phyloP scores from a whole-genome alignment of 1,140 invertebrate species.

The Diuraphis noxia region DNA sequence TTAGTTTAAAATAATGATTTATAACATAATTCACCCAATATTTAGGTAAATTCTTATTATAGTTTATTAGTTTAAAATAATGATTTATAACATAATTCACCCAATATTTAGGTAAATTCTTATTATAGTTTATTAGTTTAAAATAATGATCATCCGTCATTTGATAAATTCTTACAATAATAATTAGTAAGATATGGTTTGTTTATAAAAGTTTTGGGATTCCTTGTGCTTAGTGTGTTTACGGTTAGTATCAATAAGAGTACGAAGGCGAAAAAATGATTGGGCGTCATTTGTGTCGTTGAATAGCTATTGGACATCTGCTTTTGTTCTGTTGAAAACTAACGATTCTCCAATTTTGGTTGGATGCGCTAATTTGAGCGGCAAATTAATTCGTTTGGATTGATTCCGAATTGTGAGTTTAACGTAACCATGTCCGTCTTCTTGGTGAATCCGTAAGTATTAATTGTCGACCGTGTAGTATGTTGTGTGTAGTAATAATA shows the following conservation, averaged over 20 bases:
- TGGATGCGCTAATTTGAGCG: conserved; percentile 49
- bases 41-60: no score
- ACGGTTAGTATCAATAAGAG: conserved; percentile 2
- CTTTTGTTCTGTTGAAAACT: conserved; percentile 38
- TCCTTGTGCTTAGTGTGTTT: background rate
- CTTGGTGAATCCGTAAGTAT: conserved; percentile 54
- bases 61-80: no score
- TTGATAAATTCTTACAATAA: background rate
- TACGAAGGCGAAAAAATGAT: conserved; percentile 12
- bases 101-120: no score
- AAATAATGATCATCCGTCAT: background rate
- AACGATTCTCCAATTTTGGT: conserved; percentile 45
- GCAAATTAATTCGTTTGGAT: conserved; percentile 33
- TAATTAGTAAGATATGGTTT: background rate
- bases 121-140: no score
- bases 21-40: no score
- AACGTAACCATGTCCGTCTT: conserved; percentile 36
- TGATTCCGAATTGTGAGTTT: background rate
- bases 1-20: no score
- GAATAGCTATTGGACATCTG: conserved; percentile 44
- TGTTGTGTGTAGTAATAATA: background rate
- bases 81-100: no score
- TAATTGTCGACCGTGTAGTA: background rate
- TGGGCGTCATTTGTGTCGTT: conserved; percentile 47
- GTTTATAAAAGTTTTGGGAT: background rate